Conservation (phyloP, 2,888 invertebrate species). For the Penaeus monodon region DNA sequence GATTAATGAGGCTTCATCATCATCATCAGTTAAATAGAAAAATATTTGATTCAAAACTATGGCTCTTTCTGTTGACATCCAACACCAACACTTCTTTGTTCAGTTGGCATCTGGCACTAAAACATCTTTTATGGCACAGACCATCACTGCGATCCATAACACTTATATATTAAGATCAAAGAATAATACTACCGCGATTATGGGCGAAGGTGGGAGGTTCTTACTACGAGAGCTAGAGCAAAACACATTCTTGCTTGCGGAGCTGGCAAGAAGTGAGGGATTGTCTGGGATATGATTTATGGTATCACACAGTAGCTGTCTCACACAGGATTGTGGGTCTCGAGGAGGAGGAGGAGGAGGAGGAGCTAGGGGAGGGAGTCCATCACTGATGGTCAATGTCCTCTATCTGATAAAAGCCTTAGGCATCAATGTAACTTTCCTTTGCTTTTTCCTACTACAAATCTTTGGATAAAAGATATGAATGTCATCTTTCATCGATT, state of each 20-base stretch:
- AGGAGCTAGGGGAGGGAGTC: too few relatives aligned
- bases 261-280: too few relatives aligned
- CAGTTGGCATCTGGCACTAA: conserved; percentile 31
- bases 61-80: conserved; percentile 32
- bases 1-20: conserved; percentile 28
- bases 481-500: conserved; percentile 30
- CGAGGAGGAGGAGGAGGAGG: too few relatives aligned
- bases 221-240: background rate
- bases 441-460: background rate
- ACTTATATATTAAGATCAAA: conserved; percentile 28
- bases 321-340: background rate
- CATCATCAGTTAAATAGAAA: conserved; percentile 38
- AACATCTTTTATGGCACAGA: conserved; percentile 38
- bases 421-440: too few relatives aligned
- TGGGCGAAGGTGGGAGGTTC: conserved; percentile 14
- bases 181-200: conserved; percentile 13
- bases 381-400: too few relatives aligned
- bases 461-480: background rate
- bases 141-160: background rate
- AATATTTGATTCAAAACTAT: conserved; percentile 39
- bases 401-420: too few relatives aligned
- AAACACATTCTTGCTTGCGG: background rate
- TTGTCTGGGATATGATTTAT: conserved; percentile 6
- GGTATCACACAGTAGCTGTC: conserved; percentile 16
- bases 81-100: conserved; percentile 30